Percentiles rank a stretch among this genome's conserved stretches.
Evolutionary conservation across 2,888 invertebrate species (phyloP).

Genomic region (Diachrysia chrysitis): DNA sequence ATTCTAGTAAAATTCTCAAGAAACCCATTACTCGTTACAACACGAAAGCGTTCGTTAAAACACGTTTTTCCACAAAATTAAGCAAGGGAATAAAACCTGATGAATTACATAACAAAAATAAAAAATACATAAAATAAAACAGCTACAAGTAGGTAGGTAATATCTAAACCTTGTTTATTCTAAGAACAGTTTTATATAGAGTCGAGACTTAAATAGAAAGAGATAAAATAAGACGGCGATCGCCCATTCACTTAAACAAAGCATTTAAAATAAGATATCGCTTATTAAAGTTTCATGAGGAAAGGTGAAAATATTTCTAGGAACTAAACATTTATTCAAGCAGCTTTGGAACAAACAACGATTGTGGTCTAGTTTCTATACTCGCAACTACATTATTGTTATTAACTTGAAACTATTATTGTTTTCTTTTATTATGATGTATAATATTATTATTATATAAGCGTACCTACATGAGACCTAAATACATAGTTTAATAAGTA

Average conservation of each 20-base stretch:
- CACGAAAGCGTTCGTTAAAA: too few species aligned
- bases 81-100: too few species aligned
- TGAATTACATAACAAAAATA: not conserved
- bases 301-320: conserved; percentile 22
- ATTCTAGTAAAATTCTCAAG: too few species aligned
- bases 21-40: too few species aligned
- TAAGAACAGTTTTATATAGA: too few species aligned
- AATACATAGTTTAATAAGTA: too few species aligned
- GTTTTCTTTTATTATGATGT: not conserved
- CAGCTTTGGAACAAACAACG: conserved; percentile 37
- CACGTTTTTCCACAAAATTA: too few species aligned
- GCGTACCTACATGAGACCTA: too few species aligned
- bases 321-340: conserved; percentile 44
- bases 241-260: conserved; percentile 29
- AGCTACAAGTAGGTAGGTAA: too few species aligned
- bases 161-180: not conserved
- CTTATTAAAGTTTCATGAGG: conserved; percentile 43
- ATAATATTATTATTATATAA: too few species aligned
- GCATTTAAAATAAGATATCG: conserved; percentile 54
- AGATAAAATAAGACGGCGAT: conserved; percentile 13
- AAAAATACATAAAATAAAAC: not conserved
- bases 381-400: not conserved
- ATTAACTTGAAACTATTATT: not conserved
- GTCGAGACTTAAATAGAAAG: not conserved
- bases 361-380: conserved; percentile 23